Percentiles rank a stretch among this genome's conserved stretches.
These are phyloP conservation scores for Temnothorax unifasciatus DNA, from an alignment of 2,888 invertebrate genomes.

Conservation along the genomic window DNA sequence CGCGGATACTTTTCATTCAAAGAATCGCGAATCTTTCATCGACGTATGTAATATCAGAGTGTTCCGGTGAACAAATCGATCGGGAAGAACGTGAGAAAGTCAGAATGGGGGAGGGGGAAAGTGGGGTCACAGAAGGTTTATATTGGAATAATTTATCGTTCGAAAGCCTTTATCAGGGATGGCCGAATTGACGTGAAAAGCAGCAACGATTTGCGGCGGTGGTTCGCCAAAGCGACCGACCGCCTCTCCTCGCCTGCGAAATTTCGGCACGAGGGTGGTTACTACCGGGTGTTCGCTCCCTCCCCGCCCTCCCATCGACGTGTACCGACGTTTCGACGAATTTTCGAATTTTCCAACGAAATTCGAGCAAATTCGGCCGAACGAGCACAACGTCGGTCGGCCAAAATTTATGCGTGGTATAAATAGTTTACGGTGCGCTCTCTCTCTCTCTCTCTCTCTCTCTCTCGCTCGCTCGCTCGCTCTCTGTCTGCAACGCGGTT, in stretches of 20 bases:
- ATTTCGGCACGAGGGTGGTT: conserved; percentile 54
- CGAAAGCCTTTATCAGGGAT: conserved; percentile 69
- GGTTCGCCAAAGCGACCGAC: conserved; percentile 61
- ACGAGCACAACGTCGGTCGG: conserved; percentile 58
- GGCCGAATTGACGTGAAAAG: conserved; percentile 75
- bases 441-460: not conserved
- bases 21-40: conserved; percentile 13
- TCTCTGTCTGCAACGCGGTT: conserved; percentile 28
- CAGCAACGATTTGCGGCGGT: conserved; percentile 75
- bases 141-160: conserved; percentile 75
- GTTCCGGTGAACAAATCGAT: conserved; percentile 10
- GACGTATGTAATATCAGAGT: conserved; percentile 16
- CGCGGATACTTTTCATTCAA: not conserved
- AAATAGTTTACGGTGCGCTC: conserved; percentile 78
- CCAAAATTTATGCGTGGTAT: conserved; percentile 79
- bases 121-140: conserved; percentile 60
- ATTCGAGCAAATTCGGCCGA: conserved; percentile 63
- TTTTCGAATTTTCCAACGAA: conserved; percentile 71
- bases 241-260: conserved; percentile 67
- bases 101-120: not conserved
- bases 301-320: conserved; percentile 16
- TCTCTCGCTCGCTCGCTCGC: not conserved
- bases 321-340: conserved; percentile 53
- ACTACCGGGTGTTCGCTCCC: not conserved
- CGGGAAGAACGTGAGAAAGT: not conserved